Base-by-base conservation (phyloP, 2,113 vertebrate species). In the Craseonycteris thonglongyai region DNA sequence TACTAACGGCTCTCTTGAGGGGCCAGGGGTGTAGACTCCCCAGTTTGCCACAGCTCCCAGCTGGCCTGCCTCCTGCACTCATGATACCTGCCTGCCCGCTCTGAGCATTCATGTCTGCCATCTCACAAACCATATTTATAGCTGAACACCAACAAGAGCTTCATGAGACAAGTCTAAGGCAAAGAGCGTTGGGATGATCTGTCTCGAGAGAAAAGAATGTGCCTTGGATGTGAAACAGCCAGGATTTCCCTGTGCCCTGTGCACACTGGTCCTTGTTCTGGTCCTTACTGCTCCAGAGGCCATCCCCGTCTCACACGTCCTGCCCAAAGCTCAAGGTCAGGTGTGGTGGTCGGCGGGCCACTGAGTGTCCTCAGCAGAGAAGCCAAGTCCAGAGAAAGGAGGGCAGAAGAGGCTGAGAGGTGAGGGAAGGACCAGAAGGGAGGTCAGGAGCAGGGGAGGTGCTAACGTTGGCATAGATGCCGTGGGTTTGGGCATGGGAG, bases 381-480 rank as follows among this genome's bases (percentile, higher is more conserved):
- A 38, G 33, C 28, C 6, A 28, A 26, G 40, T 3, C 28, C 58
- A 28, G 16, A 66, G 80, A 28, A 74, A 45, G 10, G 35, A 47
- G 33, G 16, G 1, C 12, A 4, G 19, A 18, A 45, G 22, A 56
- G 45, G 72, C 26, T 2, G 38, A 1, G 1, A 28, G 5, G 30
- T 8, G 11, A 33, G 8, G 40, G 18, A 11, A 19, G 16, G 9
- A 22, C 2, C 0, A 8, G 69, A 40, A 28, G 33, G 0, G 66
- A 56, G 28, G 2, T 7, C 28, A 16, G 21, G 18, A 18, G 13
- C 26, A 7, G 4, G 1, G 1, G 9, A 61, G 72, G n/a, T 1
- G 2, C 10, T 0, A 2, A 19, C 21, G 3, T 11, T 12, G 0
- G 65, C 42, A 6, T 14, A 11, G 56, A 9, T 0, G 0, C 30